Percentiles rank a stretch among this genome's conserved stretches.
Evolutionary conservation across 1,140 invertebrate genomes (phyloP).

Genomic region (Cataglyphis hispanica): DNA sequence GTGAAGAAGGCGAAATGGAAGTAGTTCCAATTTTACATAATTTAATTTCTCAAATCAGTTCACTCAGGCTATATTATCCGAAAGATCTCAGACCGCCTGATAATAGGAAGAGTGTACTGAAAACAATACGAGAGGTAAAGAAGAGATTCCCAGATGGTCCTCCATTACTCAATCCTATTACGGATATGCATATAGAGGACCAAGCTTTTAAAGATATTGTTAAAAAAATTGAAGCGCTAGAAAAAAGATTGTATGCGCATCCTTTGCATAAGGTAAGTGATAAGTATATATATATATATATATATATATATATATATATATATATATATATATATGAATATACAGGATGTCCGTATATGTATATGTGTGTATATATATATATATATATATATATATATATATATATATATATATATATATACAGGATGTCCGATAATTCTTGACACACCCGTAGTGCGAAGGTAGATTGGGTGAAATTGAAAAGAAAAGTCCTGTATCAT

Average conservation of each 20-base stretch:
- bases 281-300: too few relatives aligned
- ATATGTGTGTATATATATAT: too few relatives aligned
- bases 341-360: too few relatives aligned
- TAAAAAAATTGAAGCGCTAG: constrained; percentile 93
- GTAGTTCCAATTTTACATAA: constrained; percentile 95
- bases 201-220: constrained; percentile 92
- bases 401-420: too few relatives aligned
- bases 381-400: too few relatives aligned
- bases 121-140: constrained; percentile 96
- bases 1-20: constrained; percentile 94
- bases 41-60: constrained; percentile 95
- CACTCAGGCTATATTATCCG: constrained; percentile 96
- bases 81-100: constrained; percentile 95
- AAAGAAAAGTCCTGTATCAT: too few relatives aligned
- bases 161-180: constrained; percentile 96
- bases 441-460: too few relatives aligned
- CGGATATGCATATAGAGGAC: constrained; percentile 98
- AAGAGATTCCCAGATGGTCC: constrained; percentile 95
- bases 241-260: constrained; percentile 94
- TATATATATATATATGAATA: too few relatives aligned
- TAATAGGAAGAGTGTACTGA: constrained; percentile 93
- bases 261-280: constrained; percentile 91
- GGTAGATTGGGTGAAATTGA: too few relatives aligned
- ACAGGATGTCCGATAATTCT: too few relatives aligned
- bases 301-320: too few relatives aligned